phyloP scores from a whole-genome alignment of 2,113 vertebrate genomes.

The Helogale parvula region DNA sequence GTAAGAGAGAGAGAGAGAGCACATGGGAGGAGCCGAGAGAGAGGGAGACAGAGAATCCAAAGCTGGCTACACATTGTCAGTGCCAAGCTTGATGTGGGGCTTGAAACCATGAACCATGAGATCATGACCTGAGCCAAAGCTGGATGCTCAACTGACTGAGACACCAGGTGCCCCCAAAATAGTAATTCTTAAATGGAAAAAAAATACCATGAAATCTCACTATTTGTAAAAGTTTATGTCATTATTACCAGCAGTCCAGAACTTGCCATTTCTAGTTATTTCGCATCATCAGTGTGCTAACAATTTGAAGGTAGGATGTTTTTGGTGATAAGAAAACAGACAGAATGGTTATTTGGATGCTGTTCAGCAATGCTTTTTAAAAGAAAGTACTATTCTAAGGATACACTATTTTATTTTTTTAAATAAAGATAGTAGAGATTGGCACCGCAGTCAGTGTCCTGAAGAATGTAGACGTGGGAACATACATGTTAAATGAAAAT shows the following conservation, averaged over 20 bases:
- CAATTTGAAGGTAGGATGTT: background rate
- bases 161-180: too few relatives aligned
- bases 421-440: background rate
- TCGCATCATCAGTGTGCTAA: constrained; percentile 34
- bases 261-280: constrained; percentile 44
- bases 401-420: constrained; percentile 25
- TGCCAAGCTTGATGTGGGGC: too few relatives aligned
- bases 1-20: too few relatives aligned
- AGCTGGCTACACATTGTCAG: too few relatives aligned
- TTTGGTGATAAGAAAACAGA: background rate
- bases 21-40: too few relatives aligned
- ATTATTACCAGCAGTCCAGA: constrained; percentile 21
- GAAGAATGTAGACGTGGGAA: background rate
- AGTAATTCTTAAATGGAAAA: background rate
- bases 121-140: too few relatives aligned
- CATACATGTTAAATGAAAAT: background rate
- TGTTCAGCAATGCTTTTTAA: constrained; percentile 8
- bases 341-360: background rate
- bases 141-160: too few relatives aligned
- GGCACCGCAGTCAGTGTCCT: background rate
- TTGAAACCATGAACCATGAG: too few relatives aligned
- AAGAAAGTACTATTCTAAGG: background rate
- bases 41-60: too few relatives aligned
- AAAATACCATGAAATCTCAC: background rate
- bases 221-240: constrained; percentile 25